These are phyloP conservation scores for Nyctibius grandis DNA, from an alignment of 2,797 vertebrate species.

Conservation along the genomic window DNA sequence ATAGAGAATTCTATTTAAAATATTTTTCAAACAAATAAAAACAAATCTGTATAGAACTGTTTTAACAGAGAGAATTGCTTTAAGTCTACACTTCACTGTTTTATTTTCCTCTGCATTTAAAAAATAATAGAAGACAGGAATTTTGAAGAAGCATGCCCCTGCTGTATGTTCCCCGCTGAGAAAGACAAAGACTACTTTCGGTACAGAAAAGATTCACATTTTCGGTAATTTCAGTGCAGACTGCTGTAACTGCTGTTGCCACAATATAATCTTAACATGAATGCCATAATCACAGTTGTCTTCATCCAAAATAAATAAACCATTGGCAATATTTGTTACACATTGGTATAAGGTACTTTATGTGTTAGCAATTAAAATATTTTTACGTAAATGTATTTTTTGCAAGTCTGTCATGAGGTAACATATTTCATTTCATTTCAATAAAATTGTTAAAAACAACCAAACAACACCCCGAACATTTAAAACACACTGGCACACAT, in stretches of 20 bases:
- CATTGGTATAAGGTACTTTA: not conserved
- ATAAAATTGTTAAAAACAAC: not conserved
- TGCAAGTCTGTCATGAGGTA: not conserved
- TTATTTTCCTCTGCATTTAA: not conserved
- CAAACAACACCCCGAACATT: accelerated
- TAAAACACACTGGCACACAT: accelerated
- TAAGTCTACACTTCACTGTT: not conserved
- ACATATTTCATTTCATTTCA: not conserved
- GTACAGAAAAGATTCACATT: not conserved
- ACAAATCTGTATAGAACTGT: not conserved
- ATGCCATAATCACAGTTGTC: not conserved
- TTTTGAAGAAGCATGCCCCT: not conserved
- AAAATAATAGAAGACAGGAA: not conserved
- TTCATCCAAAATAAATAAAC: not conserved
- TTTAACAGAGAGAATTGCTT: not conserved
- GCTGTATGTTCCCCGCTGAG: not conserved
- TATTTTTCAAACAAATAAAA: constrained; percentile 10
- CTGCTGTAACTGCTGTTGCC: not conserved
- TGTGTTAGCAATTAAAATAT: not conserved
- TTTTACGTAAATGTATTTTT: not conserved
- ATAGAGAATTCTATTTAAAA: not conserved
- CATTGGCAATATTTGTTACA: not conserved
- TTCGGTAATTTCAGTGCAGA: not conserved
- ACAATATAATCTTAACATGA: not conserved
- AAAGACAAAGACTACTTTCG: not conserved